Evolutionary conservation across 2,113 vertebrate genomes (phyloP).

Genomic region (Clarias gariepinus): DNA sequence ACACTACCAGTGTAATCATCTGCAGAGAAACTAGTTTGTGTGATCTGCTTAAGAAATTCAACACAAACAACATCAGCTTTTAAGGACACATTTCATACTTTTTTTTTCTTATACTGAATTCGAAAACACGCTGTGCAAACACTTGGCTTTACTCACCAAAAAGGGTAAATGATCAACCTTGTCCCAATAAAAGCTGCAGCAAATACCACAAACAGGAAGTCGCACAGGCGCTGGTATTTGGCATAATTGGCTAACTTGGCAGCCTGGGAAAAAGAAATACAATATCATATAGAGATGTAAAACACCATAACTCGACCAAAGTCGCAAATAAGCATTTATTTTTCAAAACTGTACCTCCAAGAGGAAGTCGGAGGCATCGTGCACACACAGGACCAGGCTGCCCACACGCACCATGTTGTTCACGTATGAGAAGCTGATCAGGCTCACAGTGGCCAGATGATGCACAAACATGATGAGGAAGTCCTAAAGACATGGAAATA

Average conservation of each 20-base stretch:
- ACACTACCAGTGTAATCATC: background rate
- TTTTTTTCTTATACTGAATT: background rate
- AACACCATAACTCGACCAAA: background rate
- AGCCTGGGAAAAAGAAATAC: constrained; percentile 69
- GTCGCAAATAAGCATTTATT: background rate
- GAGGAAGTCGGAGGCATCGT: constrained; percentile 89
- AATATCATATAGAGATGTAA: constrained; percentile 15
- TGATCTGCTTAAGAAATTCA: background rate
- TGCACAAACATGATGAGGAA: constrained; percentile 96
- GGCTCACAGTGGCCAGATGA: constrained; percentile 84
- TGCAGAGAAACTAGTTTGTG: background rate
- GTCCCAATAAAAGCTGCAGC: constrained; percentile 85
- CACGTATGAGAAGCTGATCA: constrained; percentile 92
- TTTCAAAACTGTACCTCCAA: constrained; percentile 78
- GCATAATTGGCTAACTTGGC: constrained; percentile 97
- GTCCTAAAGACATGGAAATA: constrained; percentile 73
- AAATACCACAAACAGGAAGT: constrained; percentile 89
- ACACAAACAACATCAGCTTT: background rate
- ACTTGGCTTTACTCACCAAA: constrained; percentile 81
- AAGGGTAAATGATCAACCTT: constrained; percentile 86
- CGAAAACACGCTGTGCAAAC: background rate
- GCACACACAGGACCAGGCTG: constrained; percentile 86
- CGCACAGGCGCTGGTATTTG: constrained; percentile 90
- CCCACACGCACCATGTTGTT: constrained; percentile 95
- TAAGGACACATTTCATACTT: background rate